Evolutionary conservation across 2,113 vertebrate species (phyloP), one percentile per base, ranked within the genome.

Genomic region (Zosterops japonicus): DNA sequence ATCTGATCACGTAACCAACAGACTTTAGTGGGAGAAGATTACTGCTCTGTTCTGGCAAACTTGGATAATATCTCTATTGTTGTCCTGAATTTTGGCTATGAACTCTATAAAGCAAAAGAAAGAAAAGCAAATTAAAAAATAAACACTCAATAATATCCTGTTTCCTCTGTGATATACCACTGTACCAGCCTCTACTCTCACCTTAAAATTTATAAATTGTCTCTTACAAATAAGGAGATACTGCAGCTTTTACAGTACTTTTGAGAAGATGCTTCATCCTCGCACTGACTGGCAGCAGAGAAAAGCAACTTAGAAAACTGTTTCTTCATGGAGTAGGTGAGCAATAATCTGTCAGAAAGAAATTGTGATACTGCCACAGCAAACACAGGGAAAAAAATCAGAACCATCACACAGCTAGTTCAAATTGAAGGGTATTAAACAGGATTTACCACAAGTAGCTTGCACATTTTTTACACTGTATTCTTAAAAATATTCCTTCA

Each of bases 401-500:
- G 36, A 92, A 78, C 9, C 0, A 5, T 84, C 83, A 71, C 76
- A 92, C 11, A 90, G 28, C 7, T 94, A 67, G 93, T 95, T 94
- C 68, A 92, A 55, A 68, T 28, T 36, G 72, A 96, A 95, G 72
- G 52, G 60, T 86, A 88, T 96, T 87, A 94, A 94, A 94, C 16
- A 75, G 44, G 90, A 96, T 94, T 94, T 96, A 7, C 64, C 77
- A 65, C 76, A 93, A 92, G 63, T 69, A 90, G 64, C 83, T 71
- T 86, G 72, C 83, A 77, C 49, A 95, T 94, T 94, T 97, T 90
- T 87, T 89, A 75, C 64, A 64, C 33, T n/a, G 19, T 8, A 71
- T 86, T 94, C 76, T 94, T 85, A 71, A 94, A 95, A 94, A 90
- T 86, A 78, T 49, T 80, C n/a, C 49, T 89, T 79, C 60, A 87